Base-by-base conservation (phyloP, 2,113 vertebrate genomes). In the Archocentrus centrarchus region DNA sequence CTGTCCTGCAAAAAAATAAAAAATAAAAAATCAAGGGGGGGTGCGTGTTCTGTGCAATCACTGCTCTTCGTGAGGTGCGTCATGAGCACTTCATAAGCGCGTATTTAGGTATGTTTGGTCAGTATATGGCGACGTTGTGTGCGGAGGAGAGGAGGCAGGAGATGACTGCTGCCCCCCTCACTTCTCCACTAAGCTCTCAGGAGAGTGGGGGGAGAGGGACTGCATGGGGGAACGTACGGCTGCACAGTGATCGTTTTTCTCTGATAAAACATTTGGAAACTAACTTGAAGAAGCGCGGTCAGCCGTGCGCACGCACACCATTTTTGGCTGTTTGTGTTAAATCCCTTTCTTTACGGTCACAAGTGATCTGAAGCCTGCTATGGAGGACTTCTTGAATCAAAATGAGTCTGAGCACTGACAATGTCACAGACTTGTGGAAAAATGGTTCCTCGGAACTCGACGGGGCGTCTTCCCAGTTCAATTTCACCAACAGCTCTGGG, bases 401-500 rank as follows among this genome's bases (percentile, higher is more conserved):
- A 88, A 96, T 96, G 96, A 96, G 90, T 93, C 85, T 92, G 92
- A 95, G 91, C 94, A 94, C 85, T 94, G 93, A 95, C 88, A 93
- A 95, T 95, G 95, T 93, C 85, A 92, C 90, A 53, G 88, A 88
- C 83, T 89, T 94, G 58, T 94, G 93, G 94, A 91, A 89, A 87
- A 96, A 96, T 85, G 93, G 84, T 89, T 96, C 95, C 80, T 87
- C 91, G 88, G 90, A 94, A 68, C 86, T 95, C 86, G 90, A 95
- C 41, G 88, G 86, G 57, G 91, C 63, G 39, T 81, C 92, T 55
- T 90, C 83, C 91, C 77, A 82, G 68, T 18, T 92, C 57, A 96
- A 96, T 93, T 93, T 84, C 91, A 95, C 95, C 82, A 96, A 96
- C 85, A 96, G 96, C 87, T 96, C 95, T 89, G 97, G 96, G 39